Evolutionary conservation across 23 tunicate species (phyloP).

Genomic region (Styela clava): DNA sequence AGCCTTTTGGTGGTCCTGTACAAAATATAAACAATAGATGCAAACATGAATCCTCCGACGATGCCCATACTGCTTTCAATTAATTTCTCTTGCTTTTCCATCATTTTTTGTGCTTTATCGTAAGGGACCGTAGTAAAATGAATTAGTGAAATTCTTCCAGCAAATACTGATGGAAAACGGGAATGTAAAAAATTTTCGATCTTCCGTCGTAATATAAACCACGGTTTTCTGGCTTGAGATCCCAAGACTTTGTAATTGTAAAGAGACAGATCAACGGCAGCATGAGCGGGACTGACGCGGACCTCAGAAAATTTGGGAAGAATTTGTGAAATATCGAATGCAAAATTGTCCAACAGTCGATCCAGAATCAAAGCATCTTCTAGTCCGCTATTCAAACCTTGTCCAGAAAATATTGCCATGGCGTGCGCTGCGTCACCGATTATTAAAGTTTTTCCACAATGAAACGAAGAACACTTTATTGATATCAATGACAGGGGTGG

Average conservation of each 20-base stretch:
- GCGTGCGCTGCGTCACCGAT: conserved; percentile 93
- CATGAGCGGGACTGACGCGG: conserved; percentile 55
- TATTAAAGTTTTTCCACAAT: conserved; percentile 44
- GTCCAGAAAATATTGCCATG: conserved; percentile 62
- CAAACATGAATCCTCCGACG: too few relatives aligned
- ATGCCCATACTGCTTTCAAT: too few relatives aligned
- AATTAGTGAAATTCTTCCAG: too few relatives aligned
- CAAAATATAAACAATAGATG: too few relatives aligned
- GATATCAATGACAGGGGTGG: conserved; percentile 47
- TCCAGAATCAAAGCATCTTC: conserved; percentile 72
- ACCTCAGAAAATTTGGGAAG: conserved; percentile 37
- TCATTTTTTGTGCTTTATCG: too few relatives aligned
- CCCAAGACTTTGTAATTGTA: conserved; percentile 74
- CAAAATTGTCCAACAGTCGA: conserved; percentile 40
- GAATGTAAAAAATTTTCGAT: conserved; percentile 48
- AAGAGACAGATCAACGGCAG: conserved; percentile 60
- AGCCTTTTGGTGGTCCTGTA: too few relatives aligned
- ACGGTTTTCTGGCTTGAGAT: conserved; percentile 39
- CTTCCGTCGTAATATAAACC: conserved; percentile 79
- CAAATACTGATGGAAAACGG: conserved; percentile 40
- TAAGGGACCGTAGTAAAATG: too few relatives aligned
- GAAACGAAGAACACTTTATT: conserved; percentile 64
- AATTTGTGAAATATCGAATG: conserved; percentile 16
- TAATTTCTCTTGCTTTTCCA: too few relatives aligned
- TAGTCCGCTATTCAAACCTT: too few relatives aligned